phyloP scores from a whole-genome alignment of 2,797 vertebrate genomes.

The Triplophysa bombifrons region DNA sequence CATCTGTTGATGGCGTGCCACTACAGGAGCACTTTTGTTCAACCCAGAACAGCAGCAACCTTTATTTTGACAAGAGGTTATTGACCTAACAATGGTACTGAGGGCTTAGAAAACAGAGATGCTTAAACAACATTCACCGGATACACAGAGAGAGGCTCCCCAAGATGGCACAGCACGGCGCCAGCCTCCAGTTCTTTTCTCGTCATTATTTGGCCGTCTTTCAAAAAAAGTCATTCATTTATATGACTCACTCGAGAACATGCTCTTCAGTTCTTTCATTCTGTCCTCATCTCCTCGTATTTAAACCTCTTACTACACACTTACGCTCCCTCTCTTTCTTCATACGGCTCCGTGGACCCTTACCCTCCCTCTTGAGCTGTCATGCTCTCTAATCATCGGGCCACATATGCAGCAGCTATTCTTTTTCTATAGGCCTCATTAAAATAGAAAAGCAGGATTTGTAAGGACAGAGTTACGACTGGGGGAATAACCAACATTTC shows the following conservation, averaged over 20 bases:
- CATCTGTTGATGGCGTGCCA: conserved; percentile 8
- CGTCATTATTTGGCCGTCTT: conserved; percentile 53
- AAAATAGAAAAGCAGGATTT: conserved; percentile 28
- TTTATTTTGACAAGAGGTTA: conserved; percentile 31
- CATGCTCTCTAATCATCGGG: conserved; percentile 24
- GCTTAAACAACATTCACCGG: conserved; percentile 1
- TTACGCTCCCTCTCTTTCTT: background rate
- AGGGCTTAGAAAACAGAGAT: conserved; percentile 10
- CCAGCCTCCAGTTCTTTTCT: conserved; percentile 31
- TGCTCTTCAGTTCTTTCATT: conserved; percentile 47
- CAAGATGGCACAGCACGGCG: conserved; percentile 15
- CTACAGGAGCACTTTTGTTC: conserved; percentile 7
- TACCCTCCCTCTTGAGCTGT: background rate
- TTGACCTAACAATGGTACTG: conserved; percentile 24
- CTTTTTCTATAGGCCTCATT: conserved; percentile 11
- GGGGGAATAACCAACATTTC: background rate
- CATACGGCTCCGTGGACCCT: background rate
- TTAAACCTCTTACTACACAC: conserved; percentile 22
- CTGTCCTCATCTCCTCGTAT: conserved; percentile 16
- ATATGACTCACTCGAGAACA: conserved; percentile 54
- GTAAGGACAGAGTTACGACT: background rate
- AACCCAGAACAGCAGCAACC: conserved; percentile 16
- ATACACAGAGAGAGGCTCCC: conserved; percentile 14
- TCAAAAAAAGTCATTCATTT: conserved; percentile 53
- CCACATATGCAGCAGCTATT: conserved; percentile 6